Evolutionary conservation across 2,888 invertebrate species (phyloP), one percentile per base, ranked within the genome.

Genomic region (Ectemnius cavifrons): DNA sequence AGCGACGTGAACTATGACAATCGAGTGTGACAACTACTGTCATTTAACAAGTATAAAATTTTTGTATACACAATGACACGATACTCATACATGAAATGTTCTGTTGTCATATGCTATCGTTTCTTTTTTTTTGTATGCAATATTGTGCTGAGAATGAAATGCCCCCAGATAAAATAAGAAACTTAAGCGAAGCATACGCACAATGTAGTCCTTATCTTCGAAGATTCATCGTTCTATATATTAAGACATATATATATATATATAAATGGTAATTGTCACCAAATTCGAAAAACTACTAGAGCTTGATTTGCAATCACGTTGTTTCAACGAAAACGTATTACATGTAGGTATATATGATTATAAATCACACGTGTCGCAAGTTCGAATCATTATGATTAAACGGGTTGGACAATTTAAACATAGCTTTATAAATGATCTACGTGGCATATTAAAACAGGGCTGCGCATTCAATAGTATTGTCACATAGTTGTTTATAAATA

Each of bases 391-490:
- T 45, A 16, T 73, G 37, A 47, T 66, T 14, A 47, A 18, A 60
- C 0, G 20, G 49, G 0, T 56, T 63, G 2, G n/a, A 45, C n/a
- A n/a, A 47, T 20, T 28, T 37, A 49, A 60, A 49, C 62, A 60
- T 14, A 56, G 67, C 2, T 18, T 6, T 18, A 45, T 37, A 49
- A 20, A n/a, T 60, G 6, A 37, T 37, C 11, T 11, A 11, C 37
- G 37, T 8, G 37, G 37, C 37, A 8, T 37, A 37, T 23, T 23
- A 37, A 6, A 37, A 11, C 5, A 37, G 11, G 11, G 37, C 5
- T 37, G 5, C 8, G 37, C 67, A 73, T 71, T 67, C 60, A 71
- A 67, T 60, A 73, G 76, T 75, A 79, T 73, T 71, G 61, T 73
- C 70, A 56, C 65, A 69, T 58, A 64, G 49, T 66, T 62, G 61